These are phyloP conservation scores for Doris montereyensis DNA, from an alignment of 2,888 invertebrate species.

Conservation along the genomic window DNA sequence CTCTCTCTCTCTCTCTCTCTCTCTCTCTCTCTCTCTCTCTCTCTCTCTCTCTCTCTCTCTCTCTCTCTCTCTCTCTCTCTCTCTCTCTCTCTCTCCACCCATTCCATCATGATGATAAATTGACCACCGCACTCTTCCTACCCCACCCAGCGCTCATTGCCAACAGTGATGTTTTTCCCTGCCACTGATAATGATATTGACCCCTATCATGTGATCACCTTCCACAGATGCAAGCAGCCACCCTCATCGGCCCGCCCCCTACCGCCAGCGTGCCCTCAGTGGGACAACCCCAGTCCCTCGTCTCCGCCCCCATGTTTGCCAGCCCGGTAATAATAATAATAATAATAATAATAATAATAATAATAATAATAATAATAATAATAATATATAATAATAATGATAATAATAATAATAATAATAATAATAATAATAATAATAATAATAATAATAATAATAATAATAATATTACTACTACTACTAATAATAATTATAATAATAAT, in stretches of 20 bases:
- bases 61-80: constrained; percentile 13
- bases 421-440: background rate
- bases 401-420: background rate
- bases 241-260: constrained; percentile 55
- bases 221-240: constrained; percentile 60
- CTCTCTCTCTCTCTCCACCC: background rate
- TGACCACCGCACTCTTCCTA: background rate
- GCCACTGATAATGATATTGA: no score
- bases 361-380: constrained; percentile 26
- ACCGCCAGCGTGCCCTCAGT: constrained; percentile 48
- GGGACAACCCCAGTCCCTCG: constrained; percentile 62
- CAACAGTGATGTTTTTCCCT: no score
- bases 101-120: no score
- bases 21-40: background rate
- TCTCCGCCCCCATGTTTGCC: constrained; percentile 93
- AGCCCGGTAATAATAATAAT: constrained; percentile 76
- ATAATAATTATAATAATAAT: background rate
- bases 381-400: constrained; percentile 7
- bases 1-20: constrained; percentile 1
- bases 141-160: no score
- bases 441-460: background rate
- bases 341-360: constrained; percentile 3
- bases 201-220: no score
- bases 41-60: background rate
- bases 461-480: background rate